Evolutionary conservation across 2,797 vertebrate genomes (phyloP).

Genomic region (Dryobates pubescens): DNA sequence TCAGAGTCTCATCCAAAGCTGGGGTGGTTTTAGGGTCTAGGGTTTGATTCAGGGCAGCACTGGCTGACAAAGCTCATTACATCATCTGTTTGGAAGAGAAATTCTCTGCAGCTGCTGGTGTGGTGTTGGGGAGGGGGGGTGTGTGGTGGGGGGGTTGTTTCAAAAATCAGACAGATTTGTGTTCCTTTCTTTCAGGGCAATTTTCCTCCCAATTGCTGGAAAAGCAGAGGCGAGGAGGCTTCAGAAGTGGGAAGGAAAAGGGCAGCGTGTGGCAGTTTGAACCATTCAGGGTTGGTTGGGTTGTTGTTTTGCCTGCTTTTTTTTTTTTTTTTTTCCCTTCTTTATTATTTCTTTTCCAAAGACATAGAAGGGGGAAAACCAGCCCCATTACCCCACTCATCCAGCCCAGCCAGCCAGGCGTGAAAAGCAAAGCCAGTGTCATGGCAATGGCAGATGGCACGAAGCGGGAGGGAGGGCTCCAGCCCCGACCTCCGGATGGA

Average conservation of each 20-base stretch:
- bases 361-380: not conserved
- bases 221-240: slow-evolving; percentile 8
- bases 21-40: not conserved
- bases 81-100: slow-evolving; percentile 56
- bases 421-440: slow-evolving; percentile 43
- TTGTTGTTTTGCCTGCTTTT: not conserved
- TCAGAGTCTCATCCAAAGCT: slow-evolving; percentile 30
- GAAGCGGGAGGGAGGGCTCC: not conserved
- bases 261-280: not conserved
- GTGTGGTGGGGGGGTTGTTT: not conserved
- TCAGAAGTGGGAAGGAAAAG: slow-evolving; percentile 24
- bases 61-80: slow-evolving; percentile 65
- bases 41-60: slow-evolving; percentile 44
- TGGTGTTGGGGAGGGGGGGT: not conserved
- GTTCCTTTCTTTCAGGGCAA: slow-evolving; percentile 51
- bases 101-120: slow-evolving; percentile 65
- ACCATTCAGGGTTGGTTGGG: not conserved
- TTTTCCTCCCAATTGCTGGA: slow-evolving; percentile 53
- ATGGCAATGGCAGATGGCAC: slow-evolving; percentile 67
- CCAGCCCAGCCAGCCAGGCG: slow-evolving; percentile 15
- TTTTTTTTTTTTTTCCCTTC: not conserved
- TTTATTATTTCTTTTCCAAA: slow-evolving; percentile 1
- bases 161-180: slow-evolving; percentile 51
- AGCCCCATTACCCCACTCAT: slow-evolving; percentile 3
- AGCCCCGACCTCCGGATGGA: not conserved